Evolutionary conservation across 2,888 invertebrate genomes (phyloP).

Genomic region (Agriopis leucophaearia): DNA sequence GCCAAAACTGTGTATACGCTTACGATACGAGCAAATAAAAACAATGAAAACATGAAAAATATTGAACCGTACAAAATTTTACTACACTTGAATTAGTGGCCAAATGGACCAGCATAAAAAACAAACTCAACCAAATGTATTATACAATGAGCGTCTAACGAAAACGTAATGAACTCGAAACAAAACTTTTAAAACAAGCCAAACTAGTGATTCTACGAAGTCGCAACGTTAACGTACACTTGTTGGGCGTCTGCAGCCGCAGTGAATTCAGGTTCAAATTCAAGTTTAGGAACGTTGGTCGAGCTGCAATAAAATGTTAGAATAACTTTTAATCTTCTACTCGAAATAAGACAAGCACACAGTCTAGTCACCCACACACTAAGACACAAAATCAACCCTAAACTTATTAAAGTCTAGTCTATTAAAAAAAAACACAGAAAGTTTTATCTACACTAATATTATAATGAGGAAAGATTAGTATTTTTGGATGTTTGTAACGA

Average conservation of each 20-base stretch:
- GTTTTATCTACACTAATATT: too few relatives aligned
- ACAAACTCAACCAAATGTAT: constrained; percentile 53
- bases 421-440: not conserved
- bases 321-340: constrained; percentile 61
- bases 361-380: constrained; percentile 1
- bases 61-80: constrained; percentile 29
- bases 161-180: constrained; percentile 46
- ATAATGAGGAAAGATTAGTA: too few relatives aligned
- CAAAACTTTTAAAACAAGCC: constrained; percentile 70
- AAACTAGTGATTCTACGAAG: constrained; percentile 77
- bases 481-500: too few relatives aligned
- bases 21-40: constrained; percentile 41
- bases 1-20: constrained; percentile 11
- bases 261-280: constrained; percentile 97
- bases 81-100: constrained; percentile 30
- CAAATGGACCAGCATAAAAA: constrained; percentile 34
- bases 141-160: constrained; percentile 54
- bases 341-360: constrained; percentile 26
- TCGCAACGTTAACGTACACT: constrained; percentile 91
- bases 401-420: not conserved
- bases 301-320: constrained; percentile 92
- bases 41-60: constrained; percentile 37
- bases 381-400: constrained; percentile 11
- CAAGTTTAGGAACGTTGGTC: constrained; percentile 99
- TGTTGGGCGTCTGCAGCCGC: constrained; percentile 94